phyloP scores from a whole-genome alignment of 2,113 vertebrate genomes.

The Ranitomeya imitator region DNA sequence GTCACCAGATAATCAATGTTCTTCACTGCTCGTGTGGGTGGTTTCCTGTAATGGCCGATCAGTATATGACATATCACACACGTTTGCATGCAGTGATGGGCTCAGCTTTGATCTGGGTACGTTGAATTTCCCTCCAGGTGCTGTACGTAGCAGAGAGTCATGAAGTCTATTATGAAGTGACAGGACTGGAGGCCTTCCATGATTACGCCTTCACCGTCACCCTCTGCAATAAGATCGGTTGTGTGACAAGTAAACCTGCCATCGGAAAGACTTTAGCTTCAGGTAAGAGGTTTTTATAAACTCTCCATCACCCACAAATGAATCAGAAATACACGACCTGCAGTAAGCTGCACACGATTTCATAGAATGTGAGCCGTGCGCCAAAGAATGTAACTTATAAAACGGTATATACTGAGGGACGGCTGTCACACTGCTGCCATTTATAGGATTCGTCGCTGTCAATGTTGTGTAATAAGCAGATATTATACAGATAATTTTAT shows the following conservation, averaged over 20 bases:
- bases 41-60: too few species aligned
- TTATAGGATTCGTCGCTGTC: background rate
- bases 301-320: background rate
- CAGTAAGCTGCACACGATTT: background rate
- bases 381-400: background rate
- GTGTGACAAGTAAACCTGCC: slow-evolving; percentile 77
- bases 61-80: background rate
- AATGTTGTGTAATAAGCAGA: background rate
- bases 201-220: slow-evolving; percentile 83
- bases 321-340: background rate
- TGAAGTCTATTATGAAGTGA: slow-evolving; percentile 69
- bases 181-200: slow-evolving; percentile 78
- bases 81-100: background rate
- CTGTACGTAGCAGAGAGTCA: slow-evolving; percentile 72
- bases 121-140: slow-evolving; percentile 70
- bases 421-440: background rate
- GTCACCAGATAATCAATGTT: background rate
- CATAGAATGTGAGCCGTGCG: background rate
- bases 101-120: slow-evolving; percentile 35
- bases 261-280: slow-evolving; percentile 79
- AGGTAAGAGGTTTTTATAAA: slow-evolving; percentile 72
- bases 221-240: slow-evolving; percentile 83
- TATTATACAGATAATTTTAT: background rate
- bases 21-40: background rate
- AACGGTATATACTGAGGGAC: background rate